Evolutionary conservation across 2,888 invertebrate species (phyloP).

Genomic region (Acanthoscelides obtectus): DNA sequence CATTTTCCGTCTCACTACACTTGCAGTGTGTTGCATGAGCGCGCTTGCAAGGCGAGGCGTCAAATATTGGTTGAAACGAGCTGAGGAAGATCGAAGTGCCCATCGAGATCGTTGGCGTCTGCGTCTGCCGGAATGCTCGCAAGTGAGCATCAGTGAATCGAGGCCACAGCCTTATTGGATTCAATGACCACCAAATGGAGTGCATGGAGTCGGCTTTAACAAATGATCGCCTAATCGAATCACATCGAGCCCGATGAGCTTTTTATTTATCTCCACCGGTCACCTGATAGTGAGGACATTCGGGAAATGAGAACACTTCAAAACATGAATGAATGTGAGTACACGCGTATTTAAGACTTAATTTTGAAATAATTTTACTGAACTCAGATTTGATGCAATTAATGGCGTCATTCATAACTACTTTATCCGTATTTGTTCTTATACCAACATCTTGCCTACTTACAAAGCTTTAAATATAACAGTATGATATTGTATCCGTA

Average conservation of each 20-base stretch:
- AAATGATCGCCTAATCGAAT: conserved; percentile 47
- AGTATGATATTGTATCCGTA: too few species aligned
- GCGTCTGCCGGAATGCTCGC: conserved; percentile 25
- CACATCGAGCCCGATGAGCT: conserved; percentile 22
- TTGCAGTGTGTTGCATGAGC: neutral
- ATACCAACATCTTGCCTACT: too few species aligned
- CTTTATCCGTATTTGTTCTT: too few species aligned
- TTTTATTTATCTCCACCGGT: conserved; percentile 7
- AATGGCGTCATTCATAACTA: too few species aligned
- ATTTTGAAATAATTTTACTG: too few species aligned
- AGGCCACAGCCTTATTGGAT: conserved; percentile 31
- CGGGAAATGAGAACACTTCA: neutral
- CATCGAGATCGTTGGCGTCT: conserved; percentile 35
- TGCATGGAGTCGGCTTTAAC: conserved; percentile 42
- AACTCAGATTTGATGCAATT: too few species aligned
- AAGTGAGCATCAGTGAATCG: neutral
- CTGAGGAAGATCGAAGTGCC: conserved; percentile 29
- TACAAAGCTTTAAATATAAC: too few species aligned
- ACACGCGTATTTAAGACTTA: too few species aligned
- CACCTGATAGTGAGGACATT: neutral
- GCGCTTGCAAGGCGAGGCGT: conserved; percentile 4
- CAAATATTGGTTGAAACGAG: conserved; percentile 29
- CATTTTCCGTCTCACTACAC: neutral
- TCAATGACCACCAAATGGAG: conserved; percentile 47
- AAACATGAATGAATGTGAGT: neutral